Evolutionary conservation across 53 echinoderm and acorn worm species (phyloP), one percentile per base, ranked within the genome.

Genomic region (Holothuria leucospilota): DNA sequence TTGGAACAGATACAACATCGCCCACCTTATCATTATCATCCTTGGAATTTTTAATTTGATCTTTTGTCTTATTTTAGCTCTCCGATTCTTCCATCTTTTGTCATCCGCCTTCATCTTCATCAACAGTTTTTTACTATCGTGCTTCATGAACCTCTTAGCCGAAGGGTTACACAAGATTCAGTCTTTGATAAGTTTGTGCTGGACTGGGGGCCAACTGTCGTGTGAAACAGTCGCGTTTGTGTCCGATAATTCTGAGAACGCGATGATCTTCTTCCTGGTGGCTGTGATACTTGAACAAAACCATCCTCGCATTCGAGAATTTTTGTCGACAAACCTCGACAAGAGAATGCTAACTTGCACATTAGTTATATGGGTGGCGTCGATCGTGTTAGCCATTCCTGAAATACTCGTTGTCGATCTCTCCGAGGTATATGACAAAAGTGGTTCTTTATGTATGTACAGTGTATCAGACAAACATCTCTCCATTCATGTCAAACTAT

Each of bases 261-360:
- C 67, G 12, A 27, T 67, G 27, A 30, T 67, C 6, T 67, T 67
- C 67, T 67, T 67, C 27, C 24, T 67, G 20, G 11, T 67, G n/a
- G 67, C 67, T 13, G n/a, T 67, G 30, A 30, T 67, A 29, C 67
- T 67, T 27, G 67, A 67, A 67, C 67, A 67, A 67, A 30, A 13
- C 2, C 27, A 67, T 26, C 67, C 67, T 18, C 27, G 30, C 28
- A 26, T 67, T 30, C 11, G 30, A 27, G 20, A 12, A 29, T 67
- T 26, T 30, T 6, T 67, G 6, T 16, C 67, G 1, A 15, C 0
- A 30, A 29, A 27, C 24, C 30, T 21, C 13, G 67, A 13, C 28
- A 30, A 67, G 27, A 20, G 67, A 67, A 20, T 56, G 56, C 18
- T 56, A 16, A 18, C 56, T 15, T 56, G 15, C 16, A 56, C 56